Percentiles rank a stretch among this genome's conserved stretches.
Conservation (phyloP, 53 echinoderm and acorn worm species). For the Patiria pectinifera region DNA sequence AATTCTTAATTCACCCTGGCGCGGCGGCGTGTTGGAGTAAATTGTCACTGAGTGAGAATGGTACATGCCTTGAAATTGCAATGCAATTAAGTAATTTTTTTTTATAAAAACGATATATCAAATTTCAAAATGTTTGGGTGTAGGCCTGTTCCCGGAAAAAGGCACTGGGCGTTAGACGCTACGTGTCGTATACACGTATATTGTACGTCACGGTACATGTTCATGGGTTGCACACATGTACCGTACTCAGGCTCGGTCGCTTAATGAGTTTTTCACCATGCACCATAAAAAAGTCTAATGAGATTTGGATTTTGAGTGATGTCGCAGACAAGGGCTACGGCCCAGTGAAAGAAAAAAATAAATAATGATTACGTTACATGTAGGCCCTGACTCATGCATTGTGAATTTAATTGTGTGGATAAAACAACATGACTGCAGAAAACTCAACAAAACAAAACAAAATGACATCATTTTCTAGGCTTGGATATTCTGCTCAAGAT, state of each 20-base stretch:
- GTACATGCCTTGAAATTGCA: background rate
- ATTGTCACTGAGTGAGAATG: background rate
- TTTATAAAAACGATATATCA: background rate
- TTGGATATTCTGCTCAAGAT: too few species aligned
- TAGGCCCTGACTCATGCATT: background rate
- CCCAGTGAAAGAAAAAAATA: background rate
- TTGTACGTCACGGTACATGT: background rate
- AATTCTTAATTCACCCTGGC: too few species aligned
- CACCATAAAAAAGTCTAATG: background rate
- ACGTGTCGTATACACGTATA: background rate
- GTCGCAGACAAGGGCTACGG: background rate
- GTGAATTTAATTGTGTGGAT: too few species aligned
- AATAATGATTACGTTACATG: background rate
- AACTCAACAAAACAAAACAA: too few species aligned
- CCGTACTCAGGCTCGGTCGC: background rate
- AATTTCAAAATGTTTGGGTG: background rate
- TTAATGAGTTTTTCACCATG: background rate
- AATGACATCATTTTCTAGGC: too few species aligned
- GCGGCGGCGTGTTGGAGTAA: background rate
- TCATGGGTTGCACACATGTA: background rate
- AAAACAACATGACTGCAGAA: too few species aligned
- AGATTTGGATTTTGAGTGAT: background rate
- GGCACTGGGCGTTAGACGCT: background rate
- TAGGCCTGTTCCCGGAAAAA: background rate
- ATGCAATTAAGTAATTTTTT: background rate